These are phyloP conservation scores for Lingula anatina DNA, from an alignment of 2,888 invertebrate species.

Conservation along the genomic window DNA sequence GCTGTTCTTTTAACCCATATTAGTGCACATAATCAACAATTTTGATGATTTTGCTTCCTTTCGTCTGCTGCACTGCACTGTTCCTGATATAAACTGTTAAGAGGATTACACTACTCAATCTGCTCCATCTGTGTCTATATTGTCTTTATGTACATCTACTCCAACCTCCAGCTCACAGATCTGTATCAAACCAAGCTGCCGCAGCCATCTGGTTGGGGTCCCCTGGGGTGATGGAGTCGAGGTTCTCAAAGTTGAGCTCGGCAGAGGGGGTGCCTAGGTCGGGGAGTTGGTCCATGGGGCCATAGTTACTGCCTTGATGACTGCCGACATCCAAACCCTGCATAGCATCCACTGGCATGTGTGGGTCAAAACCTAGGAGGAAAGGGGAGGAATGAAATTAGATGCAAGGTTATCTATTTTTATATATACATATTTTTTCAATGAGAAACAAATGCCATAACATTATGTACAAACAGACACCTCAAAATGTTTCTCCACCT, in stretches of 20 bases:
- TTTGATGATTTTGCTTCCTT: no score
- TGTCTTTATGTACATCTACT: no score
- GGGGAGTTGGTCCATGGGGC: constrained; percentile 65
- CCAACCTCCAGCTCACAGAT: constrained; percentile 61
- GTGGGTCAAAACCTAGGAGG: constrained; percentile 78
- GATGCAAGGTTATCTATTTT: background rate
- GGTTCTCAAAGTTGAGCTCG: constrained; percentile 72
- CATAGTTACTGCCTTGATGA: constrained; percentile 62
- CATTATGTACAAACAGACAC: no score
- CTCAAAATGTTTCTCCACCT: no score
- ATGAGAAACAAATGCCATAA: no score
- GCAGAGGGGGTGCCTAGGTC: constrained; percentile 52
- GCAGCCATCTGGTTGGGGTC: constrained; percentile 69
- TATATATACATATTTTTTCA: no score
- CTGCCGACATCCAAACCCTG: constrained; percentile 88
- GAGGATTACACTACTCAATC: no score
- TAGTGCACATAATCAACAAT: no score
- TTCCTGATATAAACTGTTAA: no score
- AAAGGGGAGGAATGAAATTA: constrained; percentile 11
- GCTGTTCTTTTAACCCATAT: no score
- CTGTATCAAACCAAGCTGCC: constrained; percentile 91
- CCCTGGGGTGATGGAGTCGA: constrained; percentile 34
- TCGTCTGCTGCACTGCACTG: no score
- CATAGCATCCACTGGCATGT: constrained; percentile 95
- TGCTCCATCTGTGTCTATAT: no score